phyloP scores from a whole-genome alignment of 2,113 vertebrate species.

The Mesoclemmys tuberculata region DNA sequence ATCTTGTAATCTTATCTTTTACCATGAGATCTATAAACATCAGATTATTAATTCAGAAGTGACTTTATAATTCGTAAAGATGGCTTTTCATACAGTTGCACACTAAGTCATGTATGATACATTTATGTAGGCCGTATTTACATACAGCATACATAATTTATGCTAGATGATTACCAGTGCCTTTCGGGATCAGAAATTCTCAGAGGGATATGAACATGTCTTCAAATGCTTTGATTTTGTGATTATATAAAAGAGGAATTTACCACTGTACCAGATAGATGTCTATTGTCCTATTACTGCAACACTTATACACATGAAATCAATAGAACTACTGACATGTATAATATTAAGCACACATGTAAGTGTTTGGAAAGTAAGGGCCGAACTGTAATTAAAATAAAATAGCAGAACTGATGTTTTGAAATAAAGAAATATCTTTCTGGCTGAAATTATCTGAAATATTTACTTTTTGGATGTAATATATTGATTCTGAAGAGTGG shows the following conservation, averaged over 20 bases:
- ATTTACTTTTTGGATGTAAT: not conserved
- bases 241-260: not conserved
- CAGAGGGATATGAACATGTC: not conserved
- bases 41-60: not conserved
- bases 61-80: not conserved
- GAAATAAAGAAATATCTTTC: not conserved
- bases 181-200: not conserved
- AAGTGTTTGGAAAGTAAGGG: not conserved
- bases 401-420: not conserved
- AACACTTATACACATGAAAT: not conserved
- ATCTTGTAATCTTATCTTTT: not conserved
- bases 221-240: not conserved
- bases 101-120: not conserved
- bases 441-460: not conserved
- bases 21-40: not conserved
- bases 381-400: not conserved
- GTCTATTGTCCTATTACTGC: not conserved
- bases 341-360: accelerated
- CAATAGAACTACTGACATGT: not conserved
- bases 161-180: not conserved
- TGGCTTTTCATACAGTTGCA: not conserved
- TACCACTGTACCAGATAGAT: not conserved
- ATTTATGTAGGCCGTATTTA: not conserved
- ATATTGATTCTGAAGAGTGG: not conserved
- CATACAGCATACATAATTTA: not conserved